Percentiles rank a stretch among this genome's conserved stretches.
Evolutionary conservation across 2,113 vertebrate genomes (phyloP).

Genomic region (Lagenorhynchus albirostris): DNA sequence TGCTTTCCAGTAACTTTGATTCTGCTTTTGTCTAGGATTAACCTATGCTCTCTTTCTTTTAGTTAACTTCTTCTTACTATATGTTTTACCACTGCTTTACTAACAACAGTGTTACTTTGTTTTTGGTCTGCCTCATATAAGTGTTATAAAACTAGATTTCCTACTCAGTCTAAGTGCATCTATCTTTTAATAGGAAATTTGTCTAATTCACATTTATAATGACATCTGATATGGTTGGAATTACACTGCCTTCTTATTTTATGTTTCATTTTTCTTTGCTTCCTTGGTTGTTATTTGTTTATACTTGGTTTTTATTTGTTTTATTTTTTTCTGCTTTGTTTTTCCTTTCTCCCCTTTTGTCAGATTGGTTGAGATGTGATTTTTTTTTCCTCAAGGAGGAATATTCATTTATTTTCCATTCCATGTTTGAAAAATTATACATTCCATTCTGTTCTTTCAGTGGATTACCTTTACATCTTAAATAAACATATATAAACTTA

Average conservation of each 20-base stretch:
- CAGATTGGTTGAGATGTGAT: not conserved
- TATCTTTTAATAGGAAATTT: not conserved
- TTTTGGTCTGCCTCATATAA: not conserved
- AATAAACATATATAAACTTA: not conserved
- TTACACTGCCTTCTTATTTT: not conserved
- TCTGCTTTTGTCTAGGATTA: not conserved
- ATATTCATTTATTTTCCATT: not conserved
- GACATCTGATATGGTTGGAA: not conserved
- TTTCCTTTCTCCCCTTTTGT: not conserved
- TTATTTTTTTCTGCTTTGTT: not conserved
- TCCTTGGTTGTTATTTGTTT: not conserved
- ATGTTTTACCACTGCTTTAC: not conserved
- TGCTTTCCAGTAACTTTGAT: not conserved
- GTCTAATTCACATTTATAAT: not conserved
- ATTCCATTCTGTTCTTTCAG: not conserved
- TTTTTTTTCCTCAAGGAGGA: not conserved
- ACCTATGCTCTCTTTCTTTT: not conserved
- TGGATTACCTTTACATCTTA: not conserved
- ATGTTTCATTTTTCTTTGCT: not conserved
- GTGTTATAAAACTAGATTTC: not conserved
- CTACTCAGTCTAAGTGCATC: not conserved
- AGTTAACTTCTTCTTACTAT: not conserved
- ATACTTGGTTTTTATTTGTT: not conserved
- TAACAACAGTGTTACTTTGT: not conserved
- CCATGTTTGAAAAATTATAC: not conserved